Base-by-base conservation (phyloP, 2,797 vertebrate species). In the Anguilla marmorata region DNA sequence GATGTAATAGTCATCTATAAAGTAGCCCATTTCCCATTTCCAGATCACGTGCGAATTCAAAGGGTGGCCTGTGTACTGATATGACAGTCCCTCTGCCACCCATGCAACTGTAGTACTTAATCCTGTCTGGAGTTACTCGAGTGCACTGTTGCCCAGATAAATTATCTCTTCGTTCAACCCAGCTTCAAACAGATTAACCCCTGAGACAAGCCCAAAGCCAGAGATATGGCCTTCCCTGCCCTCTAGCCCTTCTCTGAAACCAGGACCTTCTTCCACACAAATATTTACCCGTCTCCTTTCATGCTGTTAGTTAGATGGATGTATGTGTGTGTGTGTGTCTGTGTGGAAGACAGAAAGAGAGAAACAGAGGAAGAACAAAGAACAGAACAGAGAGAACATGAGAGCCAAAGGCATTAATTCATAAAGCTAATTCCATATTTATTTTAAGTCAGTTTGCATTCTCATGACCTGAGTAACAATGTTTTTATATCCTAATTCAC, bases 181-280 rank as follows among this genome's bases (percentile, higher is more conserved):
- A 82, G 82, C 84, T 74, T 80, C 84, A 85, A 84, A 92, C 56
- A 88, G 89, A 85, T 85, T 76, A 91, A 88, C 87, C 89, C 86
- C 88, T 90, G 89, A 93, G 87, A 88, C 87, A 27, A 89, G 76
- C 92, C 93, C 94, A 93, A 94, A 93, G 94, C 92, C 87, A 89
- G 72, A 92, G 91, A 90, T 89, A 37, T 86, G 69, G 89, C 91
- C 93, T 91, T 92, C 91, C 27, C 56, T 66, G 66, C 30, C 86
- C 87, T 89, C 72, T 86, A 50, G 74, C 87, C 80, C 84, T 76
- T 90, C 88, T 87, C 87, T 90, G 90, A 89, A 33, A 86, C 72
- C 54, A 86, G 60, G 16, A 60, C 56, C 56, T 63, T 63, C 84
- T 48, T 54, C 7, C 9, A 76, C 3, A 50, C 85, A 86, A 86